A percentile compares a stretch with the other conserved stretches of the same genome.
Evolutionary conservation across 2,797 vertebrate genomes (phyloP).

Genomic region (Sphaeramia orbicularis): DNA sequence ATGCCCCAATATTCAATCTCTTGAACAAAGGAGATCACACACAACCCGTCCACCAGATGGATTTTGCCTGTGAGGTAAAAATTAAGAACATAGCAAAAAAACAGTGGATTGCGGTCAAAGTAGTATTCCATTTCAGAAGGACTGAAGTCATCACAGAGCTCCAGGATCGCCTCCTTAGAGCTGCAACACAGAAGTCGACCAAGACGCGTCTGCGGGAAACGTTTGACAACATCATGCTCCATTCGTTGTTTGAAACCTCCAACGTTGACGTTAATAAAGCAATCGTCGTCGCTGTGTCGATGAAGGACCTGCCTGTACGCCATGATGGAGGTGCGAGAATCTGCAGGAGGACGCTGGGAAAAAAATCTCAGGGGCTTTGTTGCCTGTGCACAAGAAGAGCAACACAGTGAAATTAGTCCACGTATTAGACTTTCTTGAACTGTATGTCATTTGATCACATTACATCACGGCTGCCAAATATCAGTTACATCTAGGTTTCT

Average conservation of each 20-base stretch:
- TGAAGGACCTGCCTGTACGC: slow-evolving; percentile 92
- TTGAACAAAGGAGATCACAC: slow-evolving; percentile 93
- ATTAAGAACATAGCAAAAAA: slow-evolving; percentile 93
- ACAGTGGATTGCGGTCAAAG: slow-evolving; percentile 92
- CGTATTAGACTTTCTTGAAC: slow-evolving; percentile 12
- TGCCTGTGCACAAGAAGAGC: slow-evolving; percentile 48
- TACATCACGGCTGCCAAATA: slow-evolving; percentile 6
- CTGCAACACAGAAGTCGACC: slow-evolving; percentile 91
- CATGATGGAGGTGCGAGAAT: slow-evolving; percentile 82
- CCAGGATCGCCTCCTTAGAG: slow-evolving; percentile 90
- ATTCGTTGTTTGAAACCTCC: slow-evolving; percentile 93
- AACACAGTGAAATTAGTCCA: slow-evolving; percentile 21
- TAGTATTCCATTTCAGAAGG: slow-evolving; percentile 93
- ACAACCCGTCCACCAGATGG: slow-evolving; percentile 94
- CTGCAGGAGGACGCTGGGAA: background rate
- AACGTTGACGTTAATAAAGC: slow-evolving; percentile 91
- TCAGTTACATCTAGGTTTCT: slow-evolving; percentile 53
- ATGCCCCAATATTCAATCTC: slow-evolving; percentile 99
- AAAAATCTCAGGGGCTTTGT: slow-evolving; percentile 25
- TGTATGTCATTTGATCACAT: slow-evolving; percentile 37
- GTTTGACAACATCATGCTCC: slow-evolving; percentile 86
- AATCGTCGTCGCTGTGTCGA: slow-evolving; percentile 84
- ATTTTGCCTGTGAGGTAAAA: slow-evolving; percentile 96
- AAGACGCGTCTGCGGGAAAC: slow-evolving; percentile 93
- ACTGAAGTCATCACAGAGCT: slow-evolving; percentile 95